phyloP scores from a whole-genome alignment of 2,797 vertebrate genomes.

The Microhierax caerulescens region DNA sequence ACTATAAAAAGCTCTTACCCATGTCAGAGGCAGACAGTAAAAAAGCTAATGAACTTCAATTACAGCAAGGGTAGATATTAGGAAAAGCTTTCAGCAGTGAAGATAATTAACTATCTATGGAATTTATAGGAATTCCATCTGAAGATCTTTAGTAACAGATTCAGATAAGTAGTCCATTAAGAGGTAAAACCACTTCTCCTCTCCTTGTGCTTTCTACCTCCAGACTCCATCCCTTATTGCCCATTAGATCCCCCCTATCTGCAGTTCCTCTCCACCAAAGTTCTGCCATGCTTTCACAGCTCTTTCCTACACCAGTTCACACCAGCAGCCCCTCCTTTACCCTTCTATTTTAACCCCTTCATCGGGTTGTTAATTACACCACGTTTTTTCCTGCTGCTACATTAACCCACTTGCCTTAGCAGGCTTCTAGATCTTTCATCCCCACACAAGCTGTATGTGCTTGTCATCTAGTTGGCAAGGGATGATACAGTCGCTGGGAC shows the following conservation, averaged over 20 bases:
- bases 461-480: neutral
- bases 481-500: neutral
- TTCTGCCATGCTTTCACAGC: neutral
- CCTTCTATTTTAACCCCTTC: neutral
- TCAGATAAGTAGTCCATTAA: neutral
- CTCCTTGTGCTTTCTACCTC: neutral
- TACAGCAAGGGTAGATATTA: neutral
- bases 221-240: neutral
- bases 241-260: fast-evolving
- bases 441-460: neutral
- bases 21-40: neutral
- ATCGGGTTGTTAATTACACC: neutral
- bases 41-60: neutral
- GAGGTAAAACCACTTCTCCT: neutral
- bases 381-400: neutral
- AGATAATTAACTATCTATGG: neutral
- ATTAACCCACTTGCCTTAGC: neutral
- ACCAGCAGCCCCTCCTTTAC: neutral
- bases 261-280: neutral
- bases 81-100: neutral
- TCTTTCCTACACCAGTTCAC: neutral
- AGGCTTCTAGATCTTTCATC: neutral
- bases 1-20: neutral
- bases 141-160: neutral
- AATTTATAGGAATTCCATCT: neutral